Conservation (phyloP, 2,888 invertebrate species). For the Operophtera brumata region DNA sequence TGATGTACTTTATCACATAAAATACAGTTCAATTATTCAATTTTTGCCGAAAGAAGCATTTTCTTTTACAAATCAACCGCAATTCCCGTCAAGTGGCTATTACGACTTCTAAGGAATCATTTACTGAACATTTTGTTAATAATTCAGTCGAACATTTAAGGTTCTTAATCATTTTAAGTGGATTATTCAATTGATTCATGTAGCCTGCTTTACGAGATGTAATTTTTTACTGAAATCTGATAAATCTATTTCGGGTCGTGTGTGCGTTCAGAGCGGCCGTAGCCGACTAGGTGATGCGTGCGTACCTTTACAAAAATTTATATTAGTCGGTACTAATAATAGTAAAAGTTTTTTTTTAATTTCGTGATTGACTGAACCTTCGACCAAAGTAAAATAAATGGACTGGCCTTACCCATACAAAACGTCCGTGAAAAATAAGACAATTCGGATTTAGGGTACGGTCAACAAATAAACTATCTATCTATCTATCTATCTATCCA, state of each 20-base stretch:
- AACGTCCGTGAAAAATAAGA: no score
- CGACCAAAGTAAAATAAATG: no score
- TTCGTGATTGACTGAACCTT: no score
- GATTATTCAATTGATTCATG: constrained; percentile 1
- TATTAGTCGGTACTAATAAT: no score
- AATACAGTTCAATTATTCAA: constrained; percentile 1
- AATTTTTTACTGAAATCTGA: background rate
- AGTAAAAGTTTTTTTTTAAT: no score
- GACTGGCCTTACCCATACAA: no score
- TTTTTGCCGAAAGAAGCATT: constrained; percentile 2
- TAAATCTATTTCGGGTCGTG: background rate
- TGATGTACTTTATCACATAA: no score
- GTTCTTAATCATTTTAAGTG: background rate
- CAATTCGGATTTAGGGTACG: no score
- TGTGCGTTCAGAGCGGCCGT: background rate
- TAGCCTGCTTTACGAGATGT: background rate
- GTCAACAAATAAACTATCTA: no score
- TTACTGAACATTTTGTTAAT: background rate
- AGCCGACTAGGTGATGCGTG: background rate
- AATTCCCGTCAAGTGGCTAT: constrained; percentile 2
- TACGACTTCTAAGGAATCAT: constrained; percentile 14
- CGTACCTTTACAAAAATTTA: no score
- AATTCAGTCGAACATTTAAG: background rate
- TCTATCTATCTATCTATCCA: no score
- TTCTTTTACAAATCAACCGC: constrained; percentile 5